phyloP scores from a whole-genome alignment of 2,888 invertebrate species.

The Hydropsyche betteni region DNA sequence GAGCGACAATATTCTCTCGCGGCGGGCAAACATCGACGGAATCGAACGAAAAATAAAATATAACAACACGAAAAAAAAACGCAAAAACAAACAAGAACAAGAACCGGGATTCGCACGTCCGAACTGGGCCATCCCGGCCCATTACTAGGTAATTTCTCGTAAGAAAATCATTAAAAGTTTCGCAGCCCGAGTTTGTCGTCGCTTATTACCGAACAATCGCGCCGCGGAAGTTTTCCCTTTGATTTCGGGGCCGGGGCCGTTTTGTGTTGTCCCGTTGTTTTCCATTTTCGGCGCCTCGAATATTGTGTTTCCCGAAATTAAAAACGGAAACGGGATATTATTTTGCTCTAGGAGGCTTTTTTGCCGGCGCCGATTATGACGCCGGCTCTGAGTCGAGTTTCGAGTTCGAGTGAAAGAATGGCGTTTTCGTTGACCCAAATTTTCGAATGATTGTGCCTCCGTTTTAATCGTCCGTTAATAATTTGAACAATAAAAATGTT shows the following conservation, averaged over 20 bases:
- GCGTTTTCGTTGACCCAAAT: too few relatives aligned
- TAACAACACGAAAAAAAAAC: not conserved
- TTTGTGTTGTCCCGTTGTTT: not conserved
- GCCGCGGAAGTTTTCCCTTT: conserved; percentile 17
- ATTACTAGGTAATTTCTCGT: conserved; percentile 10
- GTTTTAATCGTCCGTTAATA: too few relatives aligned
- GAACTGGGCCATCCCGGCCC: not conserved
- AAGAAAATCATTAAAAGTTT: conserved; percentile 21
- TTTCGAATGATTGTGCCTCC: too few relatives aligned
- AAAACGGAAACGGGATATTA: conserved; percentile 22
- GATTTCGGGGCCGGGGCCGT: not conserved
- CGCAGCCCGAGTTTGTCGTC: not conserved
- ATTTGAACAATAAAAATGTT: too few relatives aligned
- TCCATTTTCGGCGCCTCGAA: not conserved
- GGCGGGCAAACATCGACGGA: conserved; percentile 9
- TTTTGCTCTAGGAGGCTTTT: not conserved
- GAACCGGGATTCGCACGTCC: too few relatives aligned
- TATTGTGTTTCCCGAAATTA: conserved; percentile 4
- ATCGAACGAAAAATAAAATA: not conserved
- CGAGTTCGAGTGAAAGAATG: too few relatives aligned
- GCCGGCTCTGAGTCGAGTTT: too few relatives aligned
- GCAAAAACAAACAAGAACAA: too few relatives aligned
- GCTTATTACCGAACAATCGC: conserved; percentile 20
- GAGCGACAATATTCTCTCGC: not conserved
- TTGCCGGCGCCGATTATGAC: not conserved